Conservation (phyloP, 2,113 vertebrate genomes). For the Coracopsis vasa region DNA sequence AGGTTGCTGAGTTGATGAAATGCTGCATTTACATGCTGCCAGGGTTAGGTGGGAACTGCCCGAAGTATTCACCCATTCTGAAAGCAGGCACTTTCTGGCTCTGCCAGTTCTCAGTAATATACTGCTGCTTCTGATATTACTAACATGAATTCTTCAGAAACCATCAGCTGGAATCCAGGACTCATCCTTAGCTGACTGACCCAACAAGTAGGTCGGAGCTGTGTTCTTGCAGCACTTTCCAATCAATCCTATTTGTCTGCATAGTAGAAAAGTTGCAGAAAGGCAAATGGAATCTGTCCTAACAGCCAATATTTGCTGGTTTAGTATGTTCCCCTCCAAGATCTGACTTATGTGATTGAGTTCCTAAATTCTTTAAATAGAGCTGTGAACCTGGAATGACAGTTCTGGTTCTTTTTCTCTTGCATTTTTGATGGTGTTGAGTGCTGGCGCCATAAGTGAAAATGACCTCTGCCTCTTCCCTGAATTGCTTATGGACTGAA, state of each 20-base stretch:
- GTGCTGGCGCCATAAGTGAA: background rate
- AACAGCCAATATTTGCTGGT: background rate
- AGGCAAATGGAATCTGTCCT: background rate
- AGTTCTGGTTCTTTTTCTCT: background rate
- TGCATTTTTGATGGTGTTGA: background rate
- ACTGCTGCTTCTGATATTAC: background rate
- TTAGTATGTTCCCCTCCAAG: background rate
- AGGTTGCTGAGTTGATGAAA: background rate
- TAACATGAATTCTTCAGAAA: background rate
- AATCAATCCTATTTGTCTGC: background rate
- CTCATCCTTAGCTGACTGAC: background rate
- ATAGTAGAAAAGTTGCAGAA: background rate
- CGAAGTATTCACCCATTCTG: background rate
- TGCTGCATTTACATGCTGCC: background rate
- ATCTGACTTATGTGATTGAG: background rate
- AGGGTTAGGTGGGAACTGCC: background rate
- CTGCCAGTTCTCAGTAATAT: background rate
- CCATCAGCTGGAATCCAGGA: background rate
- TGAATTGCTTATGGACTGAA: background rate
- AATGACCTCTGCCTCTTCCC: background rate
- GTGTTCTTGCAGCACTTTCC: background rate
- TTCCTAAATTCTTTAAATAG: background rate
- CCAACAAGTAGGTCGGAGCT: fast-evolving
- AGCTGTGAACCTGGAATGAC: background rate
- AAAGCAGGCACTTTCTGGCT: background rate